Evolutionary conservation across 1,140 invertebrate genomes (phyloP), one percentile per base, ranked within the genome.

Genomic region (Drosophila kanapiae): DNA sequence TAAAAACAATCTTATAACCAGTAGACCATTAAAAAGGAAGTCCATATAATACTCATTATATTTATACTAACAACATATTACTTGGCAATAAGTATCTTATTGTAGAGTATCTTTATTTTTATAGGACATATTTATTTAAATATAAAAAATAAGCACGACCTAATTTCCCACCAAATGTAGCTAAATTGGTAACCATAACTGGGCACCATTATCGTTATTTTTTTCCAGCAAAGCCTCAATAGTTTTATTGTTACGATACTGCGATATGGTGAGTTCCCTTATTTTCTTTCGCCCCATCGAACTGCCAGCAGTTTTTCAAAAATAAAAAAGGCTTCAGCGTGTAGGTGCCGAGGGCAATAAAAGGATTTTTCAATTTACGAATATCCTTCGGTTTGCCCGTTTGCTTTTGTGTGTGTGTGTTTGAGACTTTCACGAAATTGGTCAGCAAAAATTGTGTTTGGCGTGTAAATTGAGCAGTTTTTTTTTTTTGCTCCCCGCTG

Each of bases 361-460:
- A 70, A 53, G 67, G 49, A 58, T 70, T 70, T 71, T 71, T 58
- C 42, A 70, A 70, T 71, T 57, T 71, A 37, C 68, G 38, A 42
- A 72, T 48, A 58, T 38, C 51, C 69, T 72, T 71, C 51, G n/a
- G n/a, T 49, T 54, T 14, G 18, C n/a, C 9, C 6, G 11, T 11
- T 23, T 37, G 18, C 47, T 47, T 38, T 40, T 58, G 42, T 10
- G 48, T 27, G 40, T 63, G 35, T 35, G 54, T 18, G 47, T 57
- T 53, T 54, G 40, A 48, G 48, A 49, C 18, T 70, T 42, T 70
- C 65, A 40, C 16, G 49, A 77, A 78, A 78, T 78, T 77, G 75
- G 75, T 78, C 75, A 78, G 75, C 74, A 69, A 57, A 72, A 78
- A 49, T 76, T 29, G 38, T 37, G 53, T 58, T 57, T 48, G 51